phyloP scores from a whole-genome alignment of 2,113 vertebrate species.

The Rhegmatorhina hoffmannsi region DNA sequence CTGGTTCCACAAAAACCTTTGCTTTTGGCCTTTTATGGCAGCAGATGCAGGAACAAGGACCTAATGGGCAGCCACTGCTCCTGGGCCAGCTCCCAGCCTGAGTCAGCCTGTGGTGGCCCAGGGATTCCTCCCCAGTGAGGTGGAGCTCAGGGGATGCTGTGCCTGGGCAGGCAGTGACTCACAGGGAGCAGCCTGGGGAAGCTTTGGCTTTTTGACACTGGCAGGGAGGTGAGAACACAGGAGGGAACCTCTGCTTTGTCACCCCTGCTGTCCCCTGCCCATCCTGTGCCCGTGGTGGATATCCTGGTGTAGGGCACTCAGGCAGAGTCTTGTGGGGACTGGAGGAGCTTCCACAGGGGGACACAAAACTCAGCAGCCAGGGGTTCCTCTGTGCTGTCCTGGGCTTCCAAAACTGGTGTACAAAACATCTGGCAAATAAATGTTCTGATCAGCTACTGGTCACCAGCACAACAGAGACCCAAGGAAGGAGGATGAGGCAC shows the following conservation, averaged over 20 bases:
- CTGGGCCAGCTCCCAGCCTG: not conserved
- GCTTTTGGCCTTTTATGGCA: conserved; percentile 8
- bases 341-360: not conserved
- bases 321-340: not conserved
- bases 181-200: not conserved
- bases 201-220: not conserved
- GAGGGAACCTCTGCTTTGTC: not conserved
- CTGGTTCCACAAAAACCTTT: not conserved
- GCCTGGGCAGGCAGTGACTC: not conserved
- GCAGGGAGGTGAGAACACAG: not conserved
- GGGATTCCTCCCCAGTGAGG: not conserved
- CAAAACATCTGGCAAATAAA: not conserved
- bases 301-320: not conserved
- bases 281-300: not conserved
- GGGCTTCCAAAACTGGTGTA: not conserved
- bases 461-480: not conserved
- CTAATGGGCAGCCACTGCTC: not conserved
- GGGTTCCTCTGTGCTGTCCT: not conserved
- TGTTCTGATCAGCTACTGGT: not conserved
- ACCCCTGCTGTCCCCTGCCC: not conserved
- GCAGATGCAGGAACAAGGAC: not conserved
- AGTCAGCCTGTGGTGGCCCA: not conserved
- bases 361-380: not conserved
- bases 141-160: not conserved
- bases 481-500: not conserved